Evolutionary conservation across 2,797 vertebrate species (phyloP).

Genomic region (Cossypha caffra): DNA sequence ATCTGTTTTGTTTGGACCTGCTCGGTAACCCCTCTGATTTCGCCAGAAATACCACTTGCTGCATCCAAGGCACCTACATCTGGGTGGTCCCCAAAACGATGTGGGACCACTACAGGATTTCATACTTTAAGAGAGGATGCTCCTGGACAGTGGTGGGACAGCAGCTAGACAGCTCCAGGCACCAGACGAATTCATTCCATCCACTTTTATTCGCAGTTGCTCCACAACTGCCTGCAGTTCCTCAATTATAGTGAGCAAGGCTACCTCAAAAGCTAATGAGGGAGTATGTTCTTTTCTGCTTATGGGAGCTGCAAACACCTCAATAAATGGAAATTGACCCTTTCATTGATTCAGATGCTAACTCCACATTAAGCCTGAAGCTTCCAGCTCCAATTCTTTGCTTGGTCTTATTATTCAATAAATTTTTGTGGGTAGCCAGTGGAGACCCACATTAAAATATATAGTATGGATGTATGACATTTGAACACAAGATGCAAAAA

Average conservation of each 20-base stretch:
- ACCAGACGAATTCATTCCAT: background rate
- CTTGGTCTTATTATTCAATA: background rate
- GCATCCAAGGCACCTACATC: background rate
- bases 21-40: background rate
- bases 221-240: background rate
- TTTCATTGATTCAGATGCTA: constrained; percentile 1
- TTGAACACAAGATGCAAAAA: background rate
- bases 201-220: background rate
- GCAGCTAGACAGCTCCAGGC: constrained; percentile 36
- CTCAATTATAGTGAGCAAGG: background rate
- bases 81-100: background rate
- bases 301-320: background rate
- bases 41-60: background rate
- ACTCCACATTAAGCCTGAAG: background rate
- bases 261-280: background rate
- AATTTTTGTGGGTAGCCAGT: background rate
- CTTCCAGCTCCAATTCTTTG: background rate
- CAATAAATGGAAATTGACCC: background rate
- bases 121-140: background rate
- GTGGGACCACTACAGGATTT: background rate
- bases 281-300: background rate
- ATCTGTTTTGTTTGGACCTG: background rate
- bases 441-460: background rate
- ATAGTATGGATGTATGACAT: background rate
- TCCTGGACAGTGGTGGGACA: constrained; percentile 24